A percentile compares a stretch with the other conserved stretches of the same genome.
These are phyloP conservation scores for Melanostigma gelatinosum DNA, from an alignment of 2,113 vertebrate species.

Conservation along the genomic window DNA sequence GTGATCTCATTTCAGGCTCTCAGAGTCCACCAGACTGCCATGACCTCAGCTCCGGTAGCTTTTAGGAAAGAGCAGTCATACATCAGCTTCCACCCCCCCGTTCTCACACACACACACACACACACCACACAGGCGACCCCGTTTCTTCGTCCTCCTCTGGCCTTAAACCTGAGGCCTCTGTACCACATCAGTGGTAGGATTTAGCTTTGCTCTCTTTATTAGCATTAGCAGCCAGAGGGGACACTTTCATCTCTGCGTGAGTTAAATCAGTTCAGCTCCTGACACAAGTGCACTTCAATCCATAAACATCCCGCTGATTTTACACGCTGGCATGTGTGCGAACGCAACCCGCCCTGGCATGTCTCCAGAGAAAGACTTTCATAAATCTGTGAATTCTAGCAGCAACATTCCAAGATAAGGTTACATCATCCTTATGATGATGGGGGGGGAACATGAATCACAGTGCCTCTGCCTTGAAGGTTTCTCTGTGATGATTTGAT, in stretches of 20 bases:
- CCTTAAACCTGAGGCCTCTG: constrained; percentile 12
- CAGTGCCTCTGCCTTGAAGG: constrained; percentile 33
- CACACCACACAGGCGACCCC: no score
- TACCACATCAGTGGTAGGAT: constrained; percentile 1
- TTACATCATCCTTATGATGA: constrained; percentile 29
- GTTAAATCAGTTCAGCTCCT: constrained; percentile 51
- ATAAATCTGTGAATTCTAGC: constrained; percentile 23
- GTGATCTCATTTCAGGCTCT: constrained; percentile 64
- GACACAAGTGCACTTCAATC: constrained; percentile 41
- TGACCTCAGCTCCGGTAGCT: constrained; percentile 71
- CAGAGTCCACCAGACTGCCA: constrained; percentile 57
- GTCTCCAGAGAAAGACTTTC: constrained; percentile 37
- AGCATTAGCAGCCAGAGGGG: constrained; percentile 8
- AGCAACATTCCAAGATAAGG: not conserved
- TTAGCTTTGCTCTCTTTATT: constrained; percentile 35
- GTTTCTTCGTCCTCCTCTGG: constrained; percentile 8
- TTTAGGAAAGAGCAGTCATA: constrained; percentile 37
- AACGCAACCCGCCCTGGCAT: constrained; percentile 17
- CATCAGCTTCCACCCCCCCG: no score
- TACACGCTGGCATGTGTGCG: not conserved
- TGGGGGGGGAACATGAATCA: constrained; percentile 24
- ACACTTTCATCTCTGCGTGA: constrained; percentile 5
- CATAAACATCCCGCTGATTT: constrained; percentile 35
- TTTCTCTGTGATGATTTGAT: constrained; percentile 20
- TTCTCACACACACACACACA: no score